These are phyloP conservation scores for Operophtera brumata DNA, from an alignment of 2,888 invertebrate species.

Conservation along the genomic window DNA sequence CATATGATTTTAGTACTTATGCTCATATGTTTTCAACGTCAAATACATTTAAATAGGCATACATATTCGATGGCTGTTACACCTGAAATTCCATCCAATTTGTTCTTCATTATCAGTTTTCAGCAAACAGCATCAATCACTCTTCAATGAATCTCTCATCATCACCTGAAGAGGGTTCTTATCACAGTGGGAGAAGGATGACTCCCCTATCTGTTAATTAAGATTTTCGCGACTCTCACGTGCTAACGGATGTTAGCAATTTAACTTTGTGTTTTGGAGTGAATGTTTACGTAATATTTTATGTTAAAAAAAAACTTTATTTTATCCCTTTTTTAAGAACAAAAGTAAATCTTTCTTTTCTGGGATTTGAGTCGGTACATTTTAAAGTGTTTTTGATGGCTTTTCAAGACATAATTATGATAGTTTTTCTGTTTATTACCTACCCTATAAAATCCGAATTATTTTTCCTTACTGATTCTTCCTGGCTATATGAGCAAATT, in stretches of 20 bases:
- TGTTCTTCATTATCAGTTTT: neutral
- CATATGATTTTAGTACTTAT: neutral
- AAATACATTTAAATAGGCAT: no score
- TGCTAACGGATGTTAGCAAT: constrained; percentile 71
- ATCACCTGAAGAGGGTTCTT: constrained; percentile 24
- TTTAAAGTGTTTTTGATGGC: no score
- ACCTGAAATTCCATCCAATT: no score
- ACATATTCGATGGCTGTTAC: no score
- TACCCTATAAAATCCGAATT: no score
- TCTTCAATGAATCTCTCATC: constrained; percentile 45
- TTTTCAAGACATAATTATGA: no score
- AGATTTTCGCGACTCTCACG: constrained; percentile 77
- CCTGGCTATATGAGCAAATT: no score
- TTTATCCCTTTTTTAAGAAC: neutral
- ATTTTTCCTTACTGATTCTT: no score
- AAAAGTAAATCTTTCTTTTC: neutral
- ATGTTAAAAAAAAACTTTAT: neutral
- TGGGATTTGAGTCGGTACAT: neutral
- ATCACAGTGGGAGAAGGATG: constrained; percentile 61
- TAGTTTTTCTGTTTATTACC: no score
- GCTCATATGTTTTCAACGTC: neutral
- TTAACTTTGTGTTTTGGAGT: constrained; percentile 67
- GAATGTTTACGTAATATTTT: constrained; percentile 25
- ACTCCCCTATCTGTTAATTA: constrained; percentile 78
- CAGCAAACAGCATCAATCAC: constrained; percentile 37